These are phyloP conservation scores for Synanceia verrucosa DNA, from an alignment of 2,797 vertebrate species.

Conservation along the genomic window DNA sequence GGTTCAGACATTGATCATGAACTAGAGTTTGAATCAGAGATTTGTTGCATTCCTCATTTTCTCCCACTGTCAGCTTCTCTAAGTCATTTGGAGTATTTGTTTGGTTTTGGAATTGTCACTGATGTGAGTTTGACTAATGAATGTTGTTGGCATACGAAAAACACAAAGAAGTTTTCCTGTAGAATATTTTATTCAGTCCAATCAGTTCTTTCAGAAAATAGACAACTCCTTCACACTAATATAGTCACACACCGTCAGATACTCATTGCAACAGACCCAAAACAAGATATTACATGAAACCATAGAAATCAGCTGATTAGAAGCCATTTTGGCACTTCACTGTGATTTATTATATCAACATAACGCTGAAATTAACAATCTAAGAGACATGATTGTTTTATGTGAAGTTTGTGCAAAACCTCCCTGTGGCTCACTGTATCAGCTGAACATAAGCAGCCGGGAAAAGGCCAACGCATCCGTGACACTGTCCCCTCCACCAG, in stretches of 20 bases:
- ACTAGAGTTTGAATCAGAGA: background rate
- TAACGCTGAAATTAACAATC: background rate
- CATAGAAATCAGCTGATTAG: background rate
- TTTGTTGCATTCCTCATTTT: background rate
- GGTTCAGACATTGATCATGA: fast-evolving
- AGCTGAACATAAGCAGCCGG: conserved; percentile 91
- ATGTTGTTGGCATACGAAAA: background rate
- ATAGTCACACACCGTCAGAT: background rate
- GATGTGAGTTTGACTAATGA: background rate
- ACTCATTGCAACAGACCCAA: background rate
- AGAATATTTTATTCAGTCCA: conserved; percentile 25
- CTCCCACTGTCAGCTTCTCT: background rate
- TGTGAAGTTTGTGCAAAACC: conserved; percentile 12
- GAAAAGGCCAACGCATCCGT: conserved; percentile 86
- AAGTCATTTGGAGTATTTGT: background rate
- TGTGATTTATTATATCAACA: conserved; percentile 28
- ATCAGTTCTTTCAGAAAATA: conserved; percentile 2
- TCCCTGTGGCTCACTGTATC: conserved; percentile 67
- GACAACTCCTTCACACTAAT: background rate
- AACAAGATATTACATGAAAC: background rate
- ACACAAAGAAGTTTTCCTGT: background rate
- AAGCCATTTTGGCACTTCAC: background rate
- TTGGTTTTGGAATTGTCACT: background rate
- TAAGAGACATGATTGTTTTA: background rate
- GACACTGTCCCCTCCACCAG: conserved; percentile 93